Evolutionary conservation across 1,140 invertebrate genomes (phyloP).

Genomic region (Pogonomyrmex barbatus): DNA sequence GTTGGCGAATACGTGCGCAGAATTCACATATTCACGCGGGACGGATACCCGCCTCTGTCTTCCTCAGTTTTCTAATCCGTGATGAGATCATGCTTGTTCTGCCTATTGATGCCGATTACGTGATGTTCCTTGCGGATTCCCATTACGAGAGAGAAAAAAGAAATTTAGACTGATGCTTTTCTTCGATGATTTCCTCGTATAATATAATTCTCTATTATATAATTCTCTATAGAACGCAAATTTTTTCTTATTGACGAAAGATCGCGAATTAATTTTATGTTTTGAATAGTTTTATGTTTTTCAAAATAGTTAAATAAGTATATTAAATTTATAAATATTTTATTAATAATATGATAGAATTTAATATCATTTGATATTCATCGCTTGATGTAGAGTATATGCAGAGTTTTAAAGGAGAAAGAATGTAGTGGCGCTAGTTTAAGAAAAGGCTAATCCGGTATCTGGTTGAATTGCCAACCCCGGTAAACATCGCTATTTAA

Average conservation of each 20-base stretch:
- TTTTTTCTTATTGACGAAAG: neutral
- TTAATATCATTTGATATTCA: neutral
- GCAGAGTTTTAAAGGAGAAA: neutral
- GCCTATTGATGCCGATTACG: conserved; percentile 74
- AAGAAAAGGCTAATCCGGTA: conserved; percentile 70
- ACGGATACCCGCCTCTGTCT: conserved; percentile 51
- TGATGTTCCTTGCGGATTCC: conserved; percentile 50
- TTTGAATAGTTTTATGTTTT: neutral
- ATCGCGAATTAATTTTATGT: neutral
- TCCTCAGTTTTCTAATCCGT: conserved; percentile 68
- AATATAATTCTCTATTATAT: neutral
- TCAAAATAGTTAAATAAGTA: neutral
- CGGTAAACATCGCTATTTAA: conserved; percentile 75
- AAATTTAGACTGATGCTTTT: conserved; percentile 59
- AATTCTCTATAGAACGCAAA: neutral
- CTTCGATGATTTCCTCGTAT: neutral
- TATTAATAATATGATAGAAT: neutral
- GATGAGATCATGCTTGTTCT: conserved; percentile 52
- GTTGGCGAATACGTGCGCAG: conserved; percentile 71
- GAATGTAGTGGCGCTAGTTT: conserved; percentile 33
- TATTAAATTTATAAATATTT: neutral
- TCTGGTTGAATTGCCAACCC: conserved; percentile 69
- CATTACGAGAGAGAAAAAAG: conserved; percentile 50
- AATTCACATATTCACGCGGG: conserved; percentile 54
- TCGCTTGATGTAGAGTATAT: neutral